Evolutionary conservation across 2,113 vertebrate genomes (phyloP), one percentile per base, ranked within the genome.

Genomic region (Dendrocopos noguchii): DNA sequence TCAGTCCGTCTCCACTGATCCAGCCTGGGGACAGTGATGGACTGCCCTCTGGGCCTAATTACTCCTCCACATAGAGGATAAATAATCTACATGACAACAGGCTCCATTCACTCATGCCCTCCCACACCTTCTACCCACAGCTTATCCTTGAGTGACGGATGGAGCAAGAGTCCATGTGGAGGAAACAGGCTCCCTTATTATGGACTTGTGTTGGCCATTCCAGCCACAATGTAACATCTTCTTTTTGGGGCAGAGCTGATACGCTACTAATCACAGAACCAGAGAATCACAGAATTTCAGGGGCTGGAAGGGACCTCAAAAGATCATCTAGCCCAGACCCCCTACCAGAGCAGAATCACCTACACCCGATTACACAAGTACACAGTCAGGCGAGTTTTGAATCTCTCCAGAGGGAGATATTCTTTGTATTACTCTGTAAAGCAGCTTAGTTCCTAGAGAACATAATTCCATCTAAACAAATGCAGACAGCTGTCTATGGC

Each of bases 51-150:
- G 87, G 76, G 87, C 83, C 87, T 94, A 96, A 95, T 95, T 94
- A 91, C 82, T 95, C 74, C 85, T 95, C 76, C 77, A 86, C 91
- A 91, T 7, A 88, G 93, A 93, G 84, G 66, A 83, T 94, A 92
- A 94, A 96, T 94, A 94, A 96, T 94, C 90, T 95, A 91, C 94
- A 96, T 94, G 83, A 95, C 94, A 96, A 95, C 82, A 88, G 70
- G 11, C 66, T 86, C 89, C 85, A 81, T 95, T 96, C 87, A 91
- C 44, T 87, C 76, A 27, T 76, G 87, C 77, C 93, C 88, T 93
- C 88, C 81, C 42, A 77, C 75, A 79, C 50, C 66, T 57, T 93
- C 36, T 0, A 4, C 80, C 82, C 1, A 4, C 10, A 89, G 42
- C 31, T 81, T 29, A 57, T 79, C 25, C 42, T 52, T 88, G 76